phyloP scores from a whole-genome alignment of 2,113 vertebrate genomes.

The Cyanistes caeruleus region DNA sequence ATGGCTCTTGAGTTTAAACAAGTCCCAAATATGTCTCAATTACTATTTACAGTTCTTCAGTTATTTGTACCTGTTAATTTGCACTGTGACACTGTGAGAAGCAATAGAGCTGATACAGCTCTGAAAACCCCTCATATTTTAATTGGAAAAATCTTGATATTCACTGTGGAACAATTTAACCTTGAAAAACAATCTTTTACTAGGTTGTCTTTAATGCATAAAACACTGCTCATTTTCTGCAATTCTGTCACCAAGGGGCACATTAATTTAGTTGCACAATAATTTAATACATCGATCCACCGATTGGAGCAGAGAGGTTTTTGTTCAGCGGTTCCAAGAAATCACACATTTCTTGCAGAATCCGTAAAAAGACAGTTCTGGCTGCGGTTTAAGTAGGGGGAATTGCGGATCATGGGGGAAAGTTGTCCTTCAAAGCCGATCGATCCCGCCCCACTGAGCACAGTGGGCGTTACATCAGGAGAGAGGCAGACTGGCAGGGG shows the following conservation, averaged over 20 bases:
- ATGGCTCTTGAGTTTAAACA: background rate
- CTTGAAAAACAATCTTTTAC: conserved; percentile 59
- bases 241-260: background rate
- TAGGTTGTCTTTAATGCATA: conserved; percentile 57
- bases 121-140: conserved; percentile 1
- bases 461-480: conserved; percentile 16
- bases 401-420: conserved; percentile 1
- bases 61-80: background rate
- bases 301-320: conserved; percentile 25
- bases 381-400: background rate
- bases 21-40: background rate
- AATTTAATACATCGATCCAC: conserved; percentile 29
- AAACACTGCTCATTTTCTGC: conserved; percentile 39
- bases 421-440: conserved; percentile 61
- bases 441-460: conserved; percentile 14
- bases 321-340: conserved; percentile 9
- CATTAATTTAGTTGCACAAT: conserved; percentile 49
- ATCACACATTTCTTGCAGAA: background rate
- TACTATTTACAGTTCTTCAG: background rate
- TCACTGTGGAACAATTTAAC: conserved; percentile 29
- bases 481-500: conserved; percentile 20
- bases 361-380: background rate
- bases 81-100: background rate
- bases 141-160: conserved; percentile 21
- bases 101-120: background rate